A percentile compares a stretch with the other conserved stretches of the same genome.
Evolutionary conservation across 2,113 vertebrate species (phyloP).

Genomic region (Scartelaos histophorus): DNA sequence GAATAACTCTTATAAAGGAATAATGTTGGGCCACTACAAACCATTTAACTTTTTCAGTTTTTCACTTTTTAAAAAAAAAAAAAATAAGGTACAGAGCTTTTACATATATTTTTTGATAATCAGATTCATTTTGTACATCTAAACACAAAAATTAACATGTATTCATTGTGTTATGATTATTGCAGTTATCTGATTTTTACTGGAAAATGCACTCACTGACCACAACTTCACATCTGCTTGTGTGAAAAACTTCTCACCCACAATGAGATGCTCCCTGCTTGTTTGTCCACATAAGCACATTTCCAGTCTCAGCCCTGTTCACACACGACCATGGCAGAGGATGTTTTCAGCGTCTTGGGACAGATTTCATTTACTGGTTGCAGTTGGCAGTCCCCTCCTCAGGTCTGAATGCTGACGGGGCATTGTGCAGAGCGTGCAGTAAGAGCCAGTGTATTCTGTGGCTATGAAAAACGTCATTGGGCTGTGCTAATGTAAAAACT

Average conservation of each 20-base stretch:
- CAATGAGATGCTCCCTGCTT: slow-evolving; percentile 38
- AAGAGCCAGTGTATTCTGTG: slow-evolving; percentile 7
- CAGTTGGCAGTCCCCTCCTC: slow-evolving; percentile 39
- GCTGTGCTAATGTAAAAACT: slow-evolving; percentile 20
- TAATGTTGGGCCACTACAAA: no score
- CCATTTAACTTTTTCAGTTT: no score
- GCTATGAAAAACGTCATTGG: slow-evolving; percentile 28
- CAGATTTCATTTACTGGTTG: slow-evolving; percentile 28
- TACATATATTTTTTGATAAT: background rate
- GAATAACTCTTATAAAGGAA: no score
- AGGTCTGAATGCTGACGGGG: slow-evolving; percentile 47
- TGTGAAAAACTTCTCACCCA: slow-evolving; percentile 21
- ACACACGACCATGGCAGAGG: slow-evolving; percentile 17
- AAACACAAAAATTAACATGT: no score
- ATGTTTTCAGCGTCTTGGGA: slow-evolving; percentile 50
- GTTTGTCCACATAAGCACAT: slow-evolving; percentile 52
- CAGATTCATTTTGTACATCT: no score
- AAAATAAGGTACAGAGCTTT: background rate
- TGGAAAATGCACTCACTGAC: background rate
- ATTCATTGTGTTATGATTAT: no score
- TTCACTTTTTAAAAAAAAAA: no score
- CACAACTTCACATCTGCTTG: background rate
- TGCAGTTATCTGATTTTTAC: no score
- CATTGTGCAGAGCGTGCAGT: slow-evolving; percentile 24
- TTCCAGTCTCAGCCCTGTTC: slow-evolving; percentile 35